Evolutionary conservation across 2,888 invertebrate genomes (phyloP).

Genomic region (Mythimna impura): DNA sequence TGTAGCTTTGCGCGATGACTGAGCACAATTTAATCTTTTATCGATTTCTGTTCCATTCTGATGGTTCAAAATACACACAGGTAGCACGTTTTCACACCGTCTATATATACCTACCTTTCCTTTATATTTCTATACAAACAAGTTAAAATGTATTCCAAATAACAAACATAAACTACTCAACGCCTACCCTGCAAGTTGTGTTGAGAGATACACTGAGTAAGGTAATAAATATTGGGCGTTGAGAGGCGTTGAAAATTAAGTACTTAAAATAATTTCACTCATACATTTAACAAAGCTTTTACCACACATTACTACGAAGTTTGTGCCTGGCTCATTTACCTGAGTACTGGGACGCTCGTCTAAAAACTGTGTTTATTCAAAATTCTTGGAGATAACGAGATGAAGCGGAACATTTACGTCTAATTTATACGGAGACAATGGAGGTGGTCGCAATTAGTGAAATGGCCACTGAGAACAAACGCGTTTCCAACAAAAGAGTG

Average conservation of each 20-base stretch:
- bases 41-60: constrained; percentile 51
- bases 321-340: constrained; percentile 56
- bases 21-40: constrained; percentile 61
- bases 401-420: constrained; percentile 81
- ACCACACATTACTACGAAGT: constrained; percentile 55
- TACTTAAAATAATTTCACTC: constrained; percentile 60
- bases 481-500: constrained; percentile 86
- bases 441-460: constrained; percentile 89
- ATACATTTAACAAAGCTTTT: constrained; percentile 55
- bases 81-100: constrained; percentile 14
- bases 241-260: constrained; percentile 60
- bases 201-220: constrained; percentile 60
- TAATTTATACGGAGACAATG: constrained; percentile 86
- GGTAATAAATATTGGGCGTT: constrained; percentile 58
- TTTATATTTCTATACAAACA: constrained; percentile 33
- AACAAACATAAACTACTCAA: constrained; percentile 61
- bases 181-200: constrained; percentile 62
- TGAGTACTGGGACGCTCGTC: constrained; percentile 47
- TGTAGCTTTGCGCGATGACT: constrained; percentile 63
- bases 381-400: constrained; percentile 77
- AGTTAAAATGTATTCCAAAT: constrained; percentile 49
- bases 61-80: constrained; percentile 24
- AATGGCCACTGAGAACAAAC: constrained; percentile 89
- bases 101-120: background rate
- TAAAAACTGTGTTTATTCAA: constrained; percentile 73